phyloP scores from a whole-genome alignment of 2,113 vertebrate genomes.

The Lampris incognitus region DNA sequence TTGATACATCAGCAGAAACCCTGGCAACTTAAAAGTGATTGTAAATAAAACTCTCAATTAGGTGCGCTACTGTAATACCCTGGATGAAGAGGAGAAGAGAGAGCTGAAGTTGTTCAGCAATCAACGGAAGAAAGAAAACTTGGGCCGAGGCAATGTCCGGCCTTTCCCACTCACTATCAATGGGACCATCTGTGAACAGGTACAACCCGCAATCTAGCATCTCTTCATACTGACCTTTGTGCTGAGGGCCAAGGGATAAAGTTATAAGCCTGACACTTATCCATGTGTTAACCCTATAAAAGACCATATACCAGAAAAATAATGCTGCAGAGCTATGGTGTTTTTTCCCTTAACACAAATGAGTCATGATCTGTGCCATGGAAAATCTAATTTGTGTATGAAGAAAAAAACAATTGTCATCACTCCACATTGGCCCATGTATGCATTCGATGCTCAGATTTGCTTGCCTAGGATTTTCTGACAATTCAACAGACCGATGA shows the following conservation, averaged over 20 bases:
- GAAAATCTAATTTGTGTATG: no score
- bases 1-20: background rate
- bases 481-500: constrained; percentile 18
- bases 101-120: constrained; percentile 97
- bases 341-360: no score
- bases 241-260: no score
- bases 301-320: no score
- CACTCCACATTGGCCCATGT: background rate
- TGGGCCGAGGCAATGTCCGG: constrained; percentile 94
- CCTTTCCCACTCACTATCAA: constrained; percentile 94
- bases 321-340: no score
- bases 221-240: no score
- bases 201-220: constrained; percentile 42
- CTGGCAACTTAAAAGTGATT: background rate
- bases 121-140: constrained; percentile 94
- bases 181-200: constrained; percentile 95
- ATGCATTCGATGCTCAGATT: background rate
- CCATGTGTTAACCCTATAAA: no score
- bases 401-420: background rate
- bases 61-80: constrained; percentile 94
- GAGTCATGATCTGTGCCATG: no score
- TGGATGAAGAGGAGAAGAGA: constrained; percentile 97
- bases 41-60: constrained; percentile 53
- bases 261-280: no score
- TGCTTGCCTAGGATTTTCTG: background rate